Evolutionary conservation across 2,113 vertebrate species (phyloP), one percentile per base, ranked within the genome.

Genomic region (Gambusia holbrooki): DNA sequence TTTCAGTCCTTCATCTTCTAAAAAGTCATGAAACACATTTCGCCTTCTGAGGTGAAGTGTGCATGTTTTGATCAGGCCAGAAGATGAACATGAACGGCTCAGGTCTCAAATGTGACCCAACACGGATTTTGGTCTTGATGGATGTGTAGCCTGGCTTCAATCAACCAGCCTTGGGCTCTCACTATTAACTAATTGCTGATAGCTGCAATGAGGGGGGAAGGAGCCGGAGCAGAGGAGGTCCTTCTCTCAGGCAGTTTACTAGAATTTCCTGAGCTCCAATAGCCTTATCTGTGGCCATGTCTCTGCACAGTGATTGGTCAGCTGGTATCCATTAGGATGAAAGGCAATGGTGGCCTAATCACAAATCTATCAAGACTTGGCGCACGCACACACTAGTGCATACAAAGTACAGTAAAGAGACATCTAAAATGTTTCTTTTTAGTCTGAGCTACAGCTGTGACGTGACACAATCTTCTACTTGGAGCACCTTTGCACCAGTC

Each of bases 151-250:
- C 89, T 90, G 90, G 84, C 87, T 90, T 87, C 87, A 91, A 92
- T 92, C 92, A 92, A 80, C 74, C 60, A 64, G 83, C 88, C 91
- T 73, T 72, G 30, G 83, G 87, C 89, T 83, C 62, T 85, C 78
- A 70, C 84, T 88, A 90, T 93, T 89, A 90, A 91, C 83, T 91
- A 89, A 93, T 92, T 92, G 90, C 88, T 92, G 92, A 93, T 93
- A 92, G 87, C 71, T 89, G 84, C 60, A 82, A 58, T 58, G 79
- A 71, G 77, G 54, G 77, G 83, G 77, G 71, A 70, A 45, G 29
- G 64, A 2, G 17, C 17, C n/a, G 51, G 9, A 58, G 25, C 22
- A 58, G 51, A 58, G 51, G 60, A 73, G 73, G 79, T 80, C 29
- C 25, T 73, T 73, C 86, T 85, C 80, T 74, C 74, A 72, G 62